Base-by-base conservation (phyloP, 2,888 invertebrate genomes). In the Cepaea hortensis region DNA sequence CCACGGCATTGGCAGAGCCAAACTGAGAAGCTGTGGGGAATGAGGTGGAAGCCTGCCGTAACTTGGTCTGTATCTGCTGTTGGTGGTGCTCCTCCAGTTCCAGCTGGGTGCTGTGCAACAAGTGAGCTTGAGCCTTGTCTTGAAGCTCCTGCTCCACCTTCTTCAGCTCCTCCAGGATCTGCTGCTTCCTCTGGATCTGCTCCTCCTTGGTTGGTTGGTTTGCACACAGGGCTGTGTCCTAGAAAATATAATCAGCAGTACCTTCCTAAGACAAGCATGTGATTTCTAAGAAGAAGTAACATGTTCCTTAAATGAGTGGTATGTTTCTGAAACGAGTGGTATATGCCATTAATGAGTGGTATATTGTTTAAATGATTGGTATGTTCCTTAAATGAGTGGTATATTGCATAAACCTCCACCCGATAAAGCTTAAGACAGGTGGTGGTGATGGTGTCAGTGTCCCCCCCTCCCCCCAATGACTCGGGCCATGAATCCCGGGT, bases 121-220 rank as follows among this genome's bases (percentile, higher is more conserved):
- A 89, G 89, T 94, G 94, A n/a, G 92, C 91, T 85, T 94, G 93
- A n/a, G 94, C 93, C 87, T 96, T 95, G 91, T 96, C 96, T 90
- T 96, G 95, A 87, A 96, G 94, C 91, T 96, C 96, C 89, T 96
- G 95, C 93, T 96, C 96, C 87, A 96, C 96, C 94, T 96, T 96
- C 95, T 96, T 94, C 88, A 96, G 94, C 93, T 97, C 96, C 91
- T 96, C 96, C 61, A 96, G 95, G 91, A 96, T 96, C 88, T 93
- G 93, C 92, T 96, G 96, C 93, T 96, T 96, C 92, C 96, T 96
- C 85, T 96, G 95, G 89, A 96, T 96, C 91, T 96, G 96, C 90
- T 96, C 96, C 90, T 96, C 95, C 81, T 93, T 91, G 68, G 93
- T 93, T n/a, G 90, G 75, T 18, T 84, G 84, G 77, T 68, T 77